Conservation (phyloP, 2,113 vertebrate genomes). For the Typhlomys cinereus region DNA sequence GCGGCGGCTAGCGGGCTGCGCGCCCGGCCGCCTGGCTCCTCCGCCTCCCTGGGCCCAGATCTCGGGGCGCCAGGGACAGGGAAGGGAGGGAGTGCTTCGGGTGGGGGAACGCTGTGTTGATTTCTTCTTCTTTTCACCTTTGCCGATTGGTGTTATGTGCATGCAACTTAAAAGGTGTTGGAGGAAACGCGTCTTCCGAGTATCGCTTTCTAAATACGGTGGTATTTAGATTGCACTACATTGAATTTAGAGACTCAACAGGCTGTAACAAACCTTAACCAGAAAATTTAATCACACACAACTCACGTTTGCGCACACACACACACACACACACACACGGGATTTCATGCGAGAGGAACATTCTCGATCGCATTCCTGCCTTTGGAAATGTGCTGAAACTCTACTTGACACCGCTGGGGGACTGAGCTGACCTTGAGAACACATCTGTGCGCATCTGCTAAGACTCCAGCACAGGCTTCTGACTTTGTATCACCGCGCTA, state of each 20-base stretch:
- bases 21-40: not conserved
- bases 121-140: not conserved
- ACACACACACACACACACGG: too few relatives aligned
- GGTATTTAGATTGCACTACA: not conserved
- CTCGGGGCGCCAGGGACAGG: too few relatives aligned
- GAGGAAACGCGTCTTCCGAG: not conserved
- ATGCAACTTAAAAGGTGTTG: not conserved
- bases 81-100: constrained; percentile 16
- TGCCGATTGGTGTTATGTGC: not conserved
- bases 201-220: not conserved
- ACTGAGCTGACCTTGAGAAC: not conserved
- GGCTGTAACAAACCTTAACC: not conserved
- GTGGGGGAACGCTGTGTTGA: too few relatives aligned
- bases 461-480: not conserved
- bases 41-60: not conserved
- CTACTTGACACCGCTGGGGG: not conserved
- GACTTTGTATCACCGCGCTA: fast-evolving
- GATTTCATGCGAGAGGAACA: not conserved
- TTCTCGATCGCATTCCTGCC: not conserved
- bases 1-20: constrained; percentile 78
- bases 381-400: not conserved
- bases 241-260: not conserved
- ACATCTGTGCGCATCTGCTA: not conserved
- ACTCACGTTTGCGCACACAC: too few relatives aligned
- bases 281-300: not conserved